A percentile compares a stretch with the other conserved stretches of the same genome.
Conservation (phyloP, 1,140 invertebrate species). For the Holcopasites calliopsidis region DNA sequence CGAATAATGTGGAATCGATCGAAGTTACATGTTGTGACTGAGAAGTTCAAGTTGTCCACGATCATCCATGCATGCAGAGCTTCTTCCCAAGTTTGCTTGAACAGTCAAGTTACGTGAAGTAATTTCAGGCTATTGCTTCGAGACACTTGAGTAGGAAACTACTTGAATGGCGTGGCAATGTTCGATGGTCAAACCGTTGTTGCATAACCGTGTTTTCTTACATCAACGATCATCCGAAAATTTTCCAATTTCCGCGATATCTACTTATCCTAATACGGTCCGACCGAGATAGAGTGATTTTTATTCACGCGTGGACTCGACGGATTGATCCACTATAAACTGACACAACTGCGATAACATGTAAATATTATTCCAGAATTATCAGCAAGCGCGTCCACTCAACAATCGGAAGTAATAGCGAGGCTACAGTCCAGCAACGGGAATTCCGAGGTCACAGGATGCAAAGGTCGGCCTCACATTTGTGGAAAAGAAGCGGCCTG, state of each 20-base stretch:
- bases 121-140: too few relatives aligned
- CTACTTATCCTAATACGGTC: not conserved
- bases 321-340: not conserved
- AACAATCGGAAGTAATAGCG: slow-evolving; percentile 46
- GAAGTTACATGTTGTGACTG: too few relatives aligned
- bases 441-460: slow-evolving; percentile 59
- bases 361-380: slow-evolving; percentile 50
- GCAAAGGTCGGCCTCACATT: slow-evolving; percentile 74
- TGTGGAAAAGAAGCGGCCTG: slow-evolving; percentile 84
- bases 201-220: too few relatives aligned
- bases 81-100: too few relatives aligned
- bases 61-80: too few relatives aligned
- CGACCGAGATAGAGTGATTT: not conserved
- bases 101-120: too few relatives aligned
- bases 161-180: too few relatives aligned
- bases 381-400: slow-evolving; percentile 14
- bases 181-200: too few relatives aligned
- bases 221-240: too few relatives aligned
- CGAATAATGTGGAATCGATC: too few relatives aligned
- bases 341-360: not conserved
- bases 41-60: too few relatives aligned
- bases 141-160: too few relatives aligned
- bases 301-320: not conserved
- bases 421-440: slow-evolving; percentile 44
- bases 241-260: not conserved